Base-by-base conservation (phyloP, 92 coral and sea anemone species). In the Zoanthus sansibaricus region DNA sequence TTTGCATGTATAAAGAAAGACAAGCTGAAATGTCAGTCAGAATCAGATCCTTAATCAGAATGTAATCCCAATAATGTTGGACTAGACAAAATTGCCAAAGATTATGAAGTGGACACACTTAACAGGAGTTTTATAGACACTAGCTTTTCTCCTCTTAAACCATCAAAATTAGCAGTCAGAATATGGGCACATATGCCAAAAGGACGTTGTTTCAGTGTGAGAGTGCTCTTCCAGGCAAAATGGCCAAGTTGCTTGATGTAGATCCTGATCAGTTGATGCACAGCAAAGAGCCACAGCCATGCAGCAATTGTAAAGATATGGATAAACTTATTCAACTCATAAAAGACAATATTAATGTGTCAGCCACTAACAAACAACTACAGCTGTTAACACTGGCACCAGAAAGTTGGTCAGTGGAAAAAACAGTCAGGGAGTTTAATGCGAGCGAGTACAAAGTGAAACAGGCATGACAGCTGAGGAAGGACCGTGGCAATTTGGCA, bases 401-500 rank as follows among this genome's bases (percentile, higher is more conserved):
- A 37, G 79, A 48, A 51, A 75, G 64, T 75, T 75, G 79, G 61
- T 75, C 79, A 75, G 13, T 75, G 6, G 79, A 37, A 37, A 37
- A 37, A 37, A 37, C 42, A 37, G 42, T 0, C 42, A 37, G 42
- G 42, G 42, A 37, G 42, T 76, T 62, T 54, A 33, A 75, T 46
- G 46, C 49, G 48, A 54, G 68, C 13, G 20, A 54, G 30, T 54
- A 77, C 82, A 77, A 77, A 77, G 79, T 51, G 30, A 75, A 75
- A 18, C 61, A 75, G 79, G 45, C 79, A 47, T 9, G 42, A 51
- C 59, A 75, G 42, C 61, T 75, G 71, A 49, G 52, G 69, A 61
- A 72, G 73, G 88, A 72, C 25, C 44, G 61, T 45, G 88, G 88
- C 30, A 74, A 56, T 51, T 67, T 85, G 72, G 82, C 88, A 48